Percentiles rank a stretch among this genome's conserved stretches.
phyloP scores from a whole-genome alignment of 2,888 invertebrate genomes.

The Helicoverpa assulta region DNA sequence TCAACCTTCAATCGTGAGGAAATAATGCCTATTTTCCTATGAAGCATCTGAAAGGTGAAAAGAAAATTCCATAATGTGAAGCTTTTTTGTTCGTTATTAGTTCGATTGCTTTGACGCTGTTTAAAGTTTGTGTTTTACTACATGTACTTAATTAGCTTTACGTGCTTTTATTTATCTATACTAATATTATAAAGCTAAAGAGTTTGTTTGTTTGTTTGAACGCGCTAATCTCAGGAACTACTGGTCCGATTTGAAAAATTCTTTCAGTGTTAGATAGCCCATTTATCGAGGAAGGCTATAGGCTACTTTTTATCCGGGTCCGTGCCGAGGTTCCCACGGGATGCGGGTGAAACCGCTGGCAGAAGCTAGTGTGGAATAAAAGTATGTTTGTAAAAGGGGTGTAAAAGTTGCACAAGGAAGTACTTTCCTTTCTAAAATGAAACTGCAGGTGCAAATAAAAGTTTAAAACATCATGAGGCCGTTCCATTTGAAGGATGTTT shows the following conservation, averaged over 20 bases:
- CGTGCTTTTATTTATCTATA: not conserved
- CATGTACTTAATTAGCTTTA: conserved; percentile 22
- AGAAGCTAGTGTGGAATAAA: not conserved
- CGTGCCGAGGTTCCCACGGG: too few relatives aligned
- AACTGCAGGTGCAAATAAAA: too few relatives aligned
- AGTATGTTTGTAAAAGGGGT: not conserved
- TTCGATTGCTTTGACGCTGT: conserved; percentile 47
- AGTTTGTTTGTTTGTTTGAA: too few relatives aligned
- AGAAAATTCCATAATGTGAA: conserved; percentile 52
- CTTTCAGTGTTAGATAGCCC: too few relatives aligned
- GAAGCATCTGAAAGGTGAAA: conserved; percentile 10
- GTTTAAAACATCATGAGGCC: not conserved
- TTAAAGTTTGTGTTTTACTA: conserved; percentile 18
- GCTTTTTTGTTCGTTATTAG: conserved; percentile 46
- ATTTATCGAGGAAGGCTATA: too few relatives aligned
- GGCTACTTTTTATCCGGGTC: too few relatives aligned
- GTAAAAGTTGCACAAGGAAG: not conserved
- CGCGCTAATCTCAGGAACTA: too few relatives aligned
- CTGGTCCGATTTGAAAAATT: too few relatives aligned
- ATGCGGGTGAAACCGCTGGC: too few relatives aligned
- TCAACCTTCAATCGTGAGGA: conserved; percentile 4
- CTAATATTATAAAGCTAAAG: too few relatives aligned
- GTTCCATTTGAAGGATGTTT: not conserved
- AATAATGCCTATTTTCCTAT: conserved; percentile 32
- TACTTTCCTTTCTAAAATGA: not conserved